Base-by-base conservation (phyloP, 2,113 vertebrate species). In the Colistium nudipinnis region DNA sequence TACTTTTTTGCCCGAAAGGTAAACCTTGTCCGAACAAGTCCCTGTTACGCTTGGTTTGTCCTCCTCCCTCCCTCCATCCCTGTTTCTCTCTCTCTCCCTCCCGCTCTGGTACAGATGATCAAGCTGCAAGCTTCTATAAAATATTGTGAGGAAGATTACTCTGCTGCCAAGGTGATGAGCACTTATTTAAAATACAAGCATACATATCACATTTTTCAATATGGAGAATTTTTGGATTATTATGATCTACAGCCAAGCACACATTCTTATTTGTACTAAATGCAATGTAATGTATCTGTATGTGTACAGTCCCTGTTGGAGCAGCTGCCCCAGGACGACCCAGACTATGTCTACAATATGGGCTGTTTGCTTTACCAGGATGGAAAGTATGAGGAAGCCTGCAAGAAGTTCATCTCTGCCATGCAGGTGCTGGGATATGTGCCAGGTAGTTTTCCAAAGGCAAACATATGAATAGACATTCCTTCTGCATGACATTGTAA, bases 331-430 rank as follows among this genome's bases (percentile, higher is more conserved):
- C 84, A 87, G 19, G 95, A 95, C 0, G 92, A 95, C 56, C 89
- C 94, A 0, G 95, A 97, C 12, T 94, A 94, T 6, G 87, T 95
- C 80, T 90, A 95, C 74, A 97, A 95, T 78, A 87, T 94, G 86
- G 97, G 96, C 49, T 99, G 97, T 86, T 79, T 99, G 75, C 93
- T 99, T 6, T 97, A 95, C 90, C 94, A 93, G 74, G 95, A 98
- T 45, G 94, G 94, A 8, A 93, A 95, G 70, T 93, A 95, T 7
- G 96, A 98, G 53, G 96, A 98, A 38, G 96, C 97, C 14, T 92
- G 95, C 63, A 74, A 84, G 81, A 98, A 95, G 90, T 98, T 98
- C 55, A 92, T 80, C 2, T 88, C 92, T 0, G 95, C 96, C 69
- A 90, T 96, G 91, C 96, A 98, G 24, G 89, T 97, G 57, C 68